Evolutionary conservation across 2,888 invertebrate genomes (phyloP).

Genomic region (Lamellibrachia columna): DNA sequence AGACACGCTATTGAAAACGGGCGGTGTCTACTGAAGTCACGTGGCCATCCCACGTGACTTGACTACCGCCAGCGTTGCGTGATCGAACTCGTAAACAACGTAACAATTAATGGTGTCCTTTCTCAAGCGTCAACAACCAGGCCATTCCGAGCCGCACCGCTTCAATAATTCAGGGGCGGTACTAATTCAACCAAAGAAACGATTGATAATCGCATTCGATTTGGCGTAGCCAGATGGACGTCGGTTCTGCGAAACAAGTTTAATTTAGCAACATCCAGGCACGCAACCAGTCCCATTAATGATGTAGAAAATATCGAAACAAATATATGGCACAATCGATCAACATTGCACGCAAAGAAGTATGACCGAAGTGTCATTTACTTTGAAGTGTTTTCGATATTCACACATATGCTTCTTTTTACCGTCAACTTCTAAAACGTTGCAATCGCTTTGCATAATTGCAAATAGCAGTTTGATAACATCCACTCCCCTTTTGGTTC

Average conservation of each 20-base stretch:
- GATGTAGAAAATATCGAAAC: background rate
- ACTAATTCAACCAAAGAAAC: background rate
- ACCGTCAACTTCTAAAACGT: background rate
- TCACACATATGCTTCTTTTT: too few relatives aligned
- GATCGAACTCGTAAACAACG: background rate
- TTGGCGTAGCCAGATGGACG: background rate
- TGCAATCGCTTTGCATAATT: background rate
- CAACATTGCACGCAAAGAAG: background rate
- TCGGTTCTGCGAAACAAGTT: background rate
- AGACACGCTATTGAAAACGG: background rate
- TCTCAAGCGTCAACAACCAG: background rate
- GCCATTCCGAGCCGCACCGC: background rate
- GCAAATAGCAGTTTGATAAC: background rate
- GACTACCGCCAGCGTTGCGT: background rate
- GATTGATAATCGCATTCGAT: background rate
- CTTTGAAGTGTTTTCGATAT: too few relatives aligned
- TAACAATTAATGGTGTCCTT: background rate
- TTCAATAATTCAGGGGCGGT: background rate
- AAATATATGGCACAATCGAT: background rate
- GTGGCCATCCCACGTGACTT: background rate
- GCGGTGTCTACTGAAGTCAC: background rate
- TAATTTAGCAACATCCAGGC: background rate
- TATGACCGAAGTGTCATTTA: background rate
- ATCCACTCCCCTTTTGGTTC: background rate
- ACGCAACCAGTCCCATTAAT: background rate